Evolutionary conservation across 2,113 vertebrate species (phyloP), one percentile per base, ranked within the genome.

Genomic region (Petromus typicus): DNA sequence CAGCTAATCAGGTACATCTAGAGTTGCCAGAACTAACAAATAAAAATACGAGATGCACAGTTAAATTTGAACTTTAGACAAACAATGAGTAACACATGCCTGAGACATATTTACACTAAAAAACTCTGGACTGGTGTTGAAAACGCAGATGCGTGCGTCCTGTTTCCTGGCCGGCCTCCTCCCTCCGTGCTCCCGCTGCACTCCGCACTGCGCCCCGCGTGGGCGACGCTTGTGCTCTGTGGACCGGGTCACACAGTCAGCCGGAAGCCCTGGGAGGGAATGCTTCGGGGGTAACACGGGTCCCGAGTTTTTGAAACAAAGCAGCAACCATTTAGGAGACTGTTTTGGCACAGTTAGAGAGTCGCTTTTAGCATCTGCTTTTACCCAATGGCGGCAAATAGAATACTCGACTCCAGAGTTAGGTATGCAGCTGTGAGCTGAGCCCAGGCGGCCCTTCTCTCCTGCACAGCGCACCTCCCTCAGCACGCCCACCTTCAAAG

Each of bases 261-360:
- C 63, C 78, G 90, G 81, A 45, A 93, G 64, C n/a, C 57, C 23
- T 67, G 63, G 45, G 71, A 94, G 95, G 56, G 90, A 91, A 73
- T 45, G 14, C 61, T 95, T 67, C 61, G 40, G 40, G 86, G 81
- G 94, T 73, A 73, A 51, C 7, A n/a, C 79, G 75, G 63, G 91
- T 91, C 86, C 51, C 45, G 80, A 85, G 91, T 69, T 96, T 94
- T 91, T 93, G n/a, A 86, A 95, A 82, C 66, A 85, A 94, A 96
- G 78, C 80, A 27, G 61, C 61, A 75, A 88, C 30, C 84, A 93
- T 95, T 96, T 95, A 86, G 73, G 79, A 86, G 86, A 94, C 92
- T 91, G 63, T 86, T 95, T 94, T 48, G 89, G 63, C 23, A 91
- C 13, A 87, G 61, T 89, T 83, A 83, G 89, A 93, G 64, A 78